Conservation (phyloP, 2,113 vertebrate species). For the Notothenia rossii region DNA sequence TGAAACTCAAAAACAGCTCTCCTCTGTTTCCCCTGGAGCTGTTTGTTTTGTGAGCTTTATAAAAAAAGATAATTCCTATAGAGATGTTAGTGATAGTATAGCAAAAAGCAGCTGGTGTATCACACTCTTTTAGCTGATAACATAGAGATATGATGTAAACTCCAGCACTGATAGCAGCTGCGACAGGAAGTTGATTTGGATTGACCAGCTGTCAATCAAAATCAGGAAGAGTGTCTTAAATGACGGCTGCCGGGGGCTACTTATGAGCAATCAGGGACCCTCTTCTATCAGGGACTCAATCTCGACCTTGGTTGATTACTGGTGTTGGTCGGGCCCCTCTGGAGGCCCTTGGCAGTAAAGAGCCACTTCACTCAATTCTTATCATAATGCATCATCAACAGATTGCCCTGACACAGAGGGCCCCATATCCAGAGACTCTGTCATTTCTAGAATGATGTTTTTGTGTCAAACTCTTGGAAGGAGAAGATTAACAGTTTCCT, state of each 20-base stretch:
- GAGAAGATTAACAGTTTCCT: not conserved
- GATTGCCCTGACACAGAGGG: constrained; percentile 74
- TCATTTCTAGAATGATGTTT: not conserved
- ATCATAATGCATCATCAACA: constrained; percentile 80
- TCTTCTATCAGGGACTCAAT: constrained; percentile 75
- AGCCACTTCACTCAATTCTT: constrained; percentile 68
- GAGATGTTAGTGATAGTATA: not conserved
- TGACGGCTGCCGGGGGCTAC: constrained; percentile 52
- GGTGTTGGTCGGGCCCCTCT: constrained; percentile 49
- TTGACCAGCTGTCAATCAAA: constrained; percentile 74
- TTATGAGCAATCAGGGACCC: constrained; percentile 77
- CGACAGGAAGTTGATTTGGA: constrained; percentile 46
- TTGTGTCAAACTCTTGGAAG: not conserved
- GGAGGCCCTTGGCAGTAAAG: constrained; percentile 36
- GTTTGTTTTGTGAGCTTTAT: not conserved
- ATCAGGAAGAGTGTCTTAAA: constrained; percentile 67
- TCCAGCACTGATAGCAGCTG: constrained; percentile 26
- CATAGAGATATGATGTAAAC: constrained; percentile 46
- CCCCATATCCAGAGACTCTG: constrained; percentile 61
- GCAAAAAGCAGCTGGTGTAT: not conserved
- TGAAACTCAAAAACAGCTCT: not conserved
- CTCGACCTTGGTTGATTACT: constrained; percentile 74
- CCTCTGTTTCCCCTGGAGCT: not conserved
- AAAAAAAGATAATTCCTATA: not conserved
- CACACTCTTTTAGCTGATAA: constrained; percentile 16